Base-by-base conservation (phyloP, 1,140 invertebrate species). In the Drosophila tropicalis region DNA sequence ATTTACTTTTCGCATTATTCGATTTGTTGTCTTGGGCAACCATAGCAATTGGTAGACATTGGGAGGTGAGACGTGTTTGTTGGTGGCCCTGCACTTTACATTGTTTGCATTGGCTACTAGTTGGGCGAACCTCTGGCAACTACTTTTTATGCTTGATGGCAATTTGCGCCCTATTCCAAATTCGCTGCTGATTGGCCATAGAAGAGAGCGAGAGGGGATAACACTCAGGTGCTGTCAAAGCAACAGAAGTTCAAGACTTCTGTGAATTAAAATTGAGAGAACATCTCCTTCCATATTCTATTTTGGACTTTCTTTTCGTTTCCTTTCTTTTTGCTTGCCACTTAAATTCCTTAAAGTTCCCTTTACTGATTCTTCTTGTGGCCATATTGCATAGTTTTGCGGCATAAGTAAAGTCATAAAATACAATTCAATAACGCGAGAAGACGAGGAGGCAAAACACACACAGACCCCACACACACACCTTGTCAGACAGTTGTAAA, bases 1-100 rank as follows among this genome's bases (percentile, higher is more conserved):
- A 87, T 87, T 87, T 87, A 87, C 84, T 87, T 87, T 87, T 75
- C 83, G 83, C 84, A 89, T 87, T 89, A 87, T 87, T 89, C 84
- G 83, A 87, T 87, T 87, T 87, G 83, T 87, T 87, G 83, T 86
- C 83, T 86, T 83, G 83, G 76, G 79, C 79, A 82, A 85, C 73
- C 73, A 65, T 51, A 51, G 6, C 12, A 39, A 39, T 13, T 39
- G 36, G 29, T 29, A 5, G 15, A 17, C 6, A 64, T 65, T 34
- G 17, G 60, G 9, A n/a, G 13, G 39, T 3, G 60, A 9, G 36
- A 10, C 56, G 29, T 29, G 29, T 29, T 29, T 29, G 29, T 29
- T 29, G 29, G 56, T 62, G 69, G 73, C 60, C 58, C 76, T 89
- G 83, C 83, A 87, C 83, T 87, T 87, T 87, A 87, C 84, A 87